Conservation (phyloP, 2,888 invertebrate species). For the Lochmaea crataegi region DNA sequence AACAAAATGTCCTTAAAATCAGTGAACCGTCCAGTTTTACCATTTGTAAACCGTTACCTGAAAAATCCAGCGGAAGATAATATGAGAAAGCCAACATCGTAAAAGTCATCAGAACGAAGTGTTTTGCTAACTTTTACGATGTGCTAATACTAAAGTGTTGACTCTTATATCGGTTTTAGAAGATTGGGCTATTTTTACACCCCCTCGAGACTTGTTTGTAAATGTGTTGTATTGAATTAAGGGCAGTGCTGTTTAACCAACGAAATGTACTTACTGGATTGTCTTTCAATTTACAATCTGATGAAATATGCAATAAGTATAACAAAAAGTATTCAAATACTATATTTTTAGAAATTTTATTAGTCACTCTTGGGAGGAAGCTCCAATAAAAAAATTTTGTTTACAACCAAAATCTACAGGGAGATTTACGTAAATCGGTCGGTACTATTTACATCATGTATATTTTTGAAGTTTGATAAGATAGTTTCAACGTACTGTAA, state of each 20-base stretch:
- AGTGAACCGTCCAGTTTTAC: background rate
- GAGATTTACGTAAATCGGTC: too few relatives aligned
- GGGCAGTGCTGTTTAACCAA: background rate
- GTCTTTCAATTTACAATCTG: too few relatives aligned
- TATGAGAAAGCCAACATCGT: background rate
- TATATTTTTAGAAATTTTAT: too few relatives aligned
- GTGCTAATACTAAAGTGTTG: background rate
- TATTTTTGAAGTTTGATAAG: too few relatives aligned
- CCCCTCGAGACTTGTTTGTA: background rate
- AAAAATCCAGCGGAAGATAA: background rate
- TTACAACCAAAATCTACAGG: too few relatives aligned
- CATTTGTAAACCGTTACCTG: background rate
- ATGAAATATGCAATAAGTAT: too few relatives aligned
- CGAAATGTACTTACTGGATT: background rate
- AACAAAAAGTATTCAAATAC: too few relatives aligned
- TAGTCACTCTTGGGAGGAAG: too few relatives aligned
- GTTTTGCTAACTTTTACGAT: background rate
- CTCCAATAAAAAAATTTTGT: too few relatives aligned
- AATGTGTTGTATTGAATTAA: background rate
- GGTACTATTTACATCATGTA: too few relatives aligned
- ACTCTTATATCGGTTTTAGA: background rate
- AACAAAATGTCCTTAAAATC: background rate
- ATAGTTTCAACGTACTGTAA: too few relatives aligned
- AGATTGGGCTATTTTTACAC: background rate
- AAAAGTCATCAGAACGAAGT: constrained; percentile 1